These are phyloP conservation scores for Amiota communis DNA, from an alignment of 2,888 invertebrate species.

Conservation along the genomic window DNA sequence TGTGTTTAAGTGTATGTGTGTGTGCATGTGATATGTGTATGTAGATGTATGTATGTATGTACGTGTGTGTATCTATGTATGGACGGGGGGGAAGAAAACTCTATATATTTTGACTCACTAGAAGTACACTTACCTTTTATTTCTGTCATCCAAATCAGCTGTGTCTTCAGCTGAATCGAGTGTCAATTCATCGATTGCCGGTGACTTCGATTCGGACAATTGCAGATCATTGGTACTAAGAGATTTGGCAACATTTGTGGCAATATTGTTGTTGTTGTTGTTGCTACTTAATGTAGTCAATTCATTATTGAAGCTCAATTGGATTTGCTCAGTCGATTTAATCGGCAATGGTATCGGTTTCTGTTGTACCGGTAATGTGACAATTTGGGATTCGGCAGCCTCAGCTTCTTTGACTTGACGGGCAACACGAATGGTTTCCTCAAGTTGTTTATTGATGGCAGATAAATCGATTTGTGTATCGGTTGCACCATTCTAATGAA, in stretches of 20 bases:
- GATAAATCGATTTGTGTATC: slow-evolving; percentile 72
- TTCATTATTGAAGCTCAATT: slow-evolving; percentile 70
- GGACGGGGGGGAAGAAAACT: background rate
- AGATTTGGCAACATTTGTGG: slow-evolving; percentile 60
- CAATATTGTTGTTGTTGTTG: slow-evolving; percentile 46
- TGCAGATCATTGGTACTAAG: slow-evolving; percentile 68
- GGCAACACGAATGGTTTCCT: slow-evolving; percentile 73
- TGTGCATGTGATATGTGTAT: background rate
- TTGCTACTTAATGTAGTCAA: slow-evolving; percentile 48
- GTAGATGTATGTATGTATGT: background rate
- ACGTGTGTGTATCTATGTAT: background rate
- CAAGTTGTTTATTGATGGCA: slow-evolving; percentile 72
- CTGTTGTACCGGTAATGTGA: slow-evolving; percentile 54
- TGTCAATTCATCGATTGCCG: slow-evolving; percentile 81
- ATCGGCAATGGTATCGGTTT: slow-evolving; percentile 51
- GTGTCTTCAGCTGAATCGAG: slow-evolving; percentile 81
- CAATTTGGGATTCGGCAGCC: slow-evolving; percentile 58
- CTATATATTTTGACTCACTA: slow-evolving; percentile 23
- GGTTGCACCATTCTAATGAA: slow-evolving; percentile 67
- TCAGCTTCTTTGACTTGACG: slow-evolving; percentile 72
- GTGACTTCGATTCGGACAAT: slow-evolving; percentile 78
- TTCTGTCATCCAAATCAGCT: slow-evolving; percentile 84
- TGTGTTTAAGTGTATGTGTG: slow-evolving; percentile 6
- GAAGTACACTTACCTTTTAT: slow-evolving; percentile 77
- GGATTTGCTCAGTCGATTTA: slow-evolving; percentile 62